Conservation (phyloP, 2,888 invertebrate genomes). For the Chrysodeixis includens region DNA sequence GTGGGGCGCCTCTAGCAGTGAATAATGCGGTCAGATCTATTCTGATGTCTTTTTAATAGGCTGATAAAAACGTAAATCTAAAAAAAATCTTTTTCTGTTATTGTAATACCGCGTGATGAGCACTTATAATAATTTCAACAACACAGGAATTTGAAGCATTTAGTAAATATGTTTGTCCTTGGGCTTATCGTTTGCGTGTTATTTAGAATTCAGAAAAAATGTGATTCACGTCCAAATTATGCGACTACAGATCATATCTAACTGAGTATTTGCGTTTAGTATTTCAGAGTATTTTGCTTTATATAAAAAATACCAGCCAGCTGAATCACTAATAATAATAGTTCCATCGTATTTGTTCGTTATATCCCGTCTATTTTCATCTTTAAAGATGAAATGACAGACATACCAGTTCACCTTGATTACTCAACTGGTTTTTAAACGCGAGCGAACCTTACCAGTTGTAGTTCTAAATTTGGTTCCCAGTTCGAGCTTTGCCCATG, state of each 20-base stretch:
- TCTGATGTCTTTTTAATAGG: neutral
- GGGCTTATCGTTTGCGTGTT: neutral
- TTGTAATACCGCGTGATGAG: neutral
- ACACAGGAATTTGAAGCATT: neutral
- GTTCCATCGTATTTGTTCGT: neutral
- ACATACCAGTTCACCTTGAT: neutral
- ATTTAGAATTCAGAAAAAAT: neutral
- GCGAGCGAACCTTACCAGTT: neutral
- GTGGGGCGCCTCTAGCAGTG: neutral
- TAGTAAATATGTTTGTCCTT: slow-evolving; percentile 6
- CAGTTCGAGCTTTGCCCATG: slow-evolving; percentile 2
- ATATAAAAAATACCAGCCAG: neutral
- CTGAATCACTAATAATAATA: neutral
- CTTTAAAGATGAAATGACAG: neutral
- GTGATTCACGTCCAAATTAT: slow-evolving; percentile 5
- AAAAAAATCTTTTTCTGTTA: neutral
- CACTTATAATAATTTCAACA: neutral
- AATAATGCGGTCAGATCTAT: slow-evolving; percentile 4
- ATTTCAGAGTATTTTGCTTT: neutral
- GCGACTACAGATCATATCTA: neutral
- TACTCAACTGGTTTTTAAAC: neutral
- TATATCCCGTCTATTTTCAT: neutral
- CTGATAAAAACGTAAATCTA: neutral
- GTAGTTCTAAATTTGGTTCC: neutral
- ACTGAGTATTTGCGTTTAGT: neutral